Evolutionary conservation across 2,113 vertebrate genomes (phyloP), one percentile per base, ranked within the genome.

Genomic region (Potamarius usumacintae): DNA sequence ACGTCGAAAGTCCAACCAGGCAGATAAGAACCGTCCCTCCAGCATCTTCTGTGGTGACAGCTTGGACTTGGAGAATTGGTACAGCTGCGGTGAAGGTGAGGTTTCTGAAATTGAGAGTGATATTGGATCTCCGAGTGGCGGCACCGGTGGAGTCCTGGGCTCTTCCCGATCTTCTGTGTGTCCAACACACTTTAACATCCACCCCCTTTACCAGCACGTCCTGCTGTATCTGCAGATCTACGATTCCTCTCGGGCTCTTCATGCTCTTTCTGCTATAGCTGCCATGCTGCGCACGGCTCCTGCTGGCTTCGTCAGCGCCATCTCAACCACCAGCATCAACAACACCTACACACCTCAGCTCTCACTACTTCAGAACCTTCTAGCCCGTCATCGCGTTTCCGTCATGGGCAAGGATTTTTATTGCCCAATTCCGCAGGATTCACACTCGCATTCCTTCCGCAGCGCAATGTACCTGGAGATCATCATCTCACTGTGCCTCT

Each of bases 381-480:
- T 99, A 6, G 97, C 98, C 71, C 96, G 98, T 72, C 98, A 99
- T 90, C 96, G 98, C n/a, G 96, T 99, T 88, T 98, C 98, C 8
- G 97, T 99, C 72, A 98, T 99, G 97, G 98, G 98, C 88, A 99
- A 98, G 93, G 98, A 99, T 93, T 99, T 99, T 91, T 99, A 99
- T 85, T 98, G 97, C 91, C 97, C 34, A 42, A 42, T 42, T 42
- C 34, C 34, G 4, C 42, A 57, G 55, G 55, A 57, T 57, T 99
- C 97, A 0, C 95, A 96, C 90, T 97, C 97, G 65, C 98, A 99
- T 90, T 97, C 96, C 48, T 99, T 99, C 82, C 97, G 98, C 79
- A 99, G 98, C 88, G 98, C 98, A 85, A 99, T 99, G 98, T 99
- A 99, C 92, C 96, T 99, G 89, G 98, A 99, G 94, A 97, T 99